Percentiles rank a stretch among this genome's conserved stretches.
phyloP scores from a whole-genome alignment of 2,888 invertebrate species.

The Cosmopolites sordidus region DNA sequence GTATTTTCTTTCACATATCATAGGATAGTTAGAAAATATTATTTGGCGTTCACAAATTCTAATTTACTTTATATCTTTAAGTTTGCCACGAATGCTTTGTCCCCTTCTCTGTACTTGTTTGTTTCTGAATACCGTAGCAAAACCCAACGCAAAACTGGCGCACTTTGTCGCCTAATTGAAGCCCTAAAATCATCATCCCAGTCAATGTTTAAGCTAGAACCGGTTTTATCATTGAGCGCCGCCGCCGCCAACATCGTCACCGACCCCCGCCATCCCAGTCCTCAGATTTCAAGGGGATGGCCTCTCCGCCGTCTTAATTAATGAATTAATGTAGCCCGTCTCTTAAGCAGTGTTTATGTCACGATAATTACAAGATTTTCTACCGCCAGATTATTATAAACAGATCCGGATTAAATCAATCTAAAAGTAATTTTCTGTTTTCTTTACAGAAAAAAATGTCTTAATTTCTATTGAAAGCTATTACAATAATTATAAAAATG shows the following conservation, averaged over 20 bases:
- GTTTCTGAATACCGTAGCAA: background rate
- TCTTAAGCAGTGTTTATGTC: slow-evolving; percentile 52
- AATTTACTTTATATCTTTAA: too few species aligned
- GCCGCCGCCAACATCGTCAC: background rate
- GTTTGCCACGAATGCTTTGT: too few species aligned
- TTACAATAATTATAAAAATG: too few species aligned
- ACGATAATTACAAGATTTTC: slow-evolving; percentile 50
- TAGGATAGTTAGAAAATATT: too few species aligned
- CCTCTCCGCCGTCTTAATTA: slow-evolving; percentile 49
- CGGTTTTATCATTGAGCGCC: background rate
- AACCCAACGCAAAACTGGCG: background rate
- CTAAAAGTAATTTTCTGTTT: too few species aligned
- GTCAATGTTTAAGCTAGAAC: background rate
- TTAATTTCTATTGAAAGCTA: too few species aligned
- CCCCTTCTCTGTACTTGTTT: too few species aligned
- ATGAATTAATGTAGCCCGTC: slow-evolving; percentile 52
- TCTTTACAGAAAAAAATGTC: too few species aligned
- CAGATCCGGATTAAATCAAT: slow-evolving; percentile 9
- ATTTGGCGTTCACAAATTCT: too few species aligned
- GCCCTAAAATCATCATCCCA: background rate
- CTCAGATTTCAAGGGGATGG: slow-evolving; percentile 27
- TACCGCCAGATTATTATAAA: slow-evolving; percentile 41
- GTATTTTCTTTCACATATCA: too few species aligned
- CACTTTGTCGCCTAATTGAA: slow-evolving; percentile 1
- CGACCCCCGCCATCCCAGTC: background rate